Conservation (phyloP, 2,888 invertebrate genomes). For the Cosmorhoe ocellata region DNA sequence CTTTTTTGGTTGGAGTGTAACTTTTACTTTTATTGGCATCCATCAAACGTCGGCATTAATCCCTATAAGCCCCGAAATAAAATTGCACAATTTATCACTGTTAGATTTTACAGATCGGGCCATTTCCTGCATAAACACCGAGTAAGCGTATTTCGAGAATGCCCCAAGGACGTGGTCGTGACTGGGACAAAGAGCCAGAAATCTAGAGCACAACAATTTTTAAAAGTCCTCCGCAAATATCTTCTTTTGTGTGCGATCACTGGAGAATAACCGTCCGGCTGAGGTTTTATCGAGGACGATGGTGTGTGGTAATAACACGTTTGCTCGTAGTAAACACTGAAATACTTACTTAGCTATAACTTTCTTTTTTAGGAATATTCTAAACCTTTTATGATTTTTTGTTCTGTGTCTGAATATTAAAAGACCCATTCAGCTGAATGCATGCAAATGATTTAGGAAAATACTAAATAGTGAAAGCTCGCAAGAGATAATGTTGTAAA, state of each 20-base stretch:
- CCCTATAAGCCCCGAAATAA: constrained; percentile 2
- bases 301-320: constrained; percentile 25
- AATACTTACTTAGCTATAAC: no score
- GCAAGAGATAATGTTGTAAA: no score
- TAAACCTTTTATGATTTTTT: no score
- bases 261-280: constrained; percentile 9
- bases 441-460: no score
- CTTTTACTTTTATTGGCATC: constrained; percentile 9
- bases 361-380: no score
- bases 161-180: constrained; percentile 56
- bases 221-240: constrained; percentile 50
- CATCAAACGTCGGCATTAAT: constrained; percentile 11
- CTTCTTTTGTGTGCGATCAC: constrained; percentile 39
- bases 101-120: constrained; percentile 26
- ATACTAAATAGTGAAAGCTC: no score
- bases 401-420: no score
- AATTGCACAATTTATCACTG: constrained; percentile 20
- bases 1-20: constrained; percentile 6
- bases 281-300: constrained; percentile 31
- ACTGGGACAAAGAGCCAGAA: constrained; percentile 61
- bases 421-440: no score
- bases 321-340: constrained; percentile 14
- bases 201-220: constrained; percentile 61
- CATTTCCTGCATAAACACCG: constrained; percentile 36
- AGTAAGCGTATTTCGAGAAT: constrained; percentile 45